Percentiles rank a stretch among this genome's conserved stretches.
These are phyloP conservation scores for Xyliphius kryptos DNA, from an alignment of 2,113 vertebrate genomes.

Conservation along the genomic window DNA sequence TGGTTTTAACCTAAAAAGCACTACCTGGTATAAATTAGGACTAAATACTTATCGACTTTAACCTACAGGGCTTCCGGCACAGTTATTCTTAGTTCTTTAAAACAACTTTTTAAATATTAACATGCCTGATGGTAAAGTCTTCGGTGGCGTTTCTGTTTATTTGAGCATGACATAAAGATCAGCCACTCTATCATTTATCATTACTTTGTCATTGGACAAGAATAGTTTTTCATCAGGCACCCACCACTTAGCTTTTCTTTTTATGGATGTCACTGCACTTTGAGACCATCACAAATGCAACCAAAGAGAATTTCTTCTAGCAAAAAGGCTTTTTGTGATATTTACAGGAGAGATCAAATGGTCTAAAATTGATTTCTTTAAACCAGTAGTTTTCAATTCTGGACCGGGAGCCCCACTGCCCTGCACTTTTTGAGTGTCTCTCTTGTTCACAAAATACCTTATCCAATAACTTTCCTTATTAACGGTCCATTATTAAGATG, in stretches of 20 bases:
- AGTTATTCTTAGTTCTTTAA: neutral
- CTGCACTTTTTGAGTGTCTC: too few relatives aligned
- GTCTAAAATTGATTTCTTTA: slow-evolving; percentile 17
- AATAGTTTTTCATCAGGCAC: slow-evolving; percentile 42
- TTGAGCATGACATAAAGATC: slow-evolving; percentile 35
- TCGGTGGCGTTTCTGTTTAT: slow-evolving; percentile 29
- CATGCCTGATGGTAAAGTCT: neutral
- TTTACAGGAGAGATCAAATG: slow-evolving; percentile 37
- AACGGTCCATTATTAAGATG: too few relatives aligned
- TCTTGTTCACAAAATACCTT: too few relatives aligned
- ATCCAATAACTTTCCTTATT: too few relatives aligned
- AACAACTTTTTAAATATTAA: slow-evolving; percentile 34
- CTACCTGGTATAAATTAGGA: neutral
- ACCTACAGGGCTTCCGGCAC: slow-evolving; percentile 7
- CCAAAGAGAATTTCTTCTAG: slow-evolving; percentile 28
- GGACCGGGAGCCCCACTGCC: too few relatives aligned
- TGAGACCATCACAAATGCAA: slow-evolving; percentile 40
- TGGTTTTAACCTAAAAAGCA: too few relatives aligned
- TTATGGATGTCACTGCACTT: slow-evolving; percentile 53
- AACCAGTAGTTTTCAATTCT: neutral
- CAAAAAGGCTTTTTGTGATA: slow-evolving; percentile 18
- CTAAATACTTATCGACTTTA: neutral
- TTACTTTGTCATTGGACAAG: slow-evolving; percentile 38
- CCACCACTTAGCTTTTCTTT: slow-evolving; percentile 42
- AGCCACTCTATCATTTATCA: slow-evolving; percentile 18